Conservation (phyloP, 2,888 invertebrate species). For the Glyphotaelius pellucidus region DNA sequence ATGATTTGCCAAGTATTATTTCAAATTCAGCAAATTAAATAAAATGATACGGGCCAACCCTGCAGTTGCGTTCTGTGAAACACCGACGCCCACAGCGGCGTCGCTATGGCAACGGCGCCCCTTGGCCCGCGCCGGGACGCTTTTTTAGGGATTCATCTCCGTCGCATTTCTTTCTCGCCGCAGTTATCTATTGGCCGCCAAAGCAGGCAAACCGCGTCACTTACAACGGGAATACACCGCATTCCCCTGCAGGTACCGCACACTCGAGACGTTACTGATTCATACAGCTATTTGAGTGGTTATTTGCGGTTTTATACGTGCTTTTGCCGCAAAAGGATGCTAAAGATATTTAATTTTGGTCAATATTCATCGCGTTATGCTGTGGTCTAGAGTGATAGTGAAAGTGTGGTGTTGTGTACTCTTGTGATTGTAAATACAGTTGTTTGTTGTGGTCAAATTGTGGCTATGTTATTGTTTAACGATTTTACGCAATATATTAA, state of each 20-base stretch:
- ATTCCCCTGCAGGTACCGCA: background rate
- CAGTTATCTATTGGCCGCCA: slow-evolving; percentile 20
- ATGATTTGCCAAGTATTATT: background rate
- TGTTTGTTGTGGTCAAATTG: background rate
- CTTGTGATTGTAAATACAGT: background rate
- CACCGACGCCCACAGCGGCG: slow-evolving; percentile 49
- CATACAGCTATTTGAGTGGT: background rate
- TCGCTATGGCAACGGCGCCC: slow-evolving; percentile 63
- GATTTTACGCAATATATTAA: background rate
- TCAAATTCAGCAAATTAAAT: background rate
- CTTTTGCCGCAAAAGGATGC: slow-evolving; percentile 5
- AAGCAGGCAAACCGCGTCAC: slow-evolving; percentile 9
- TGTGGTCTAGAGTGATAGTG: background rate
- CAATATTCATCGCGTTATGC: background rate
- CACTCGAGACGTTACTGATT: background rate
- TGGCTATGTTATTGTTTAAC: background rate
- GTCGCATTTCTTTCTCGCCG: slow-evolving; percentile 41
- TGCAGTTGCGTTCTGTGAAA: background rate
- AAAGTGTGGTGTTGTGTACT: background rate
- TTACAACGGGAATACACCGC: background rate
- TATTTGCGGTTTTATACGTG: background rate
- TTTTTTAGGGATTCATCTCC: slow-evolving; percentile 53
- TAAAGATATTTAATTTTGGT: background rate
- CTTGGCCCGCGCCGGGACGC: slow-evolving; percentile 59
- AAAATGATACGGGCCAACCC: background rate